phyloP scores from a whole-genome alignment of 2,888 invertebrate genomes.

The Lasioglossum morio region DNA sequence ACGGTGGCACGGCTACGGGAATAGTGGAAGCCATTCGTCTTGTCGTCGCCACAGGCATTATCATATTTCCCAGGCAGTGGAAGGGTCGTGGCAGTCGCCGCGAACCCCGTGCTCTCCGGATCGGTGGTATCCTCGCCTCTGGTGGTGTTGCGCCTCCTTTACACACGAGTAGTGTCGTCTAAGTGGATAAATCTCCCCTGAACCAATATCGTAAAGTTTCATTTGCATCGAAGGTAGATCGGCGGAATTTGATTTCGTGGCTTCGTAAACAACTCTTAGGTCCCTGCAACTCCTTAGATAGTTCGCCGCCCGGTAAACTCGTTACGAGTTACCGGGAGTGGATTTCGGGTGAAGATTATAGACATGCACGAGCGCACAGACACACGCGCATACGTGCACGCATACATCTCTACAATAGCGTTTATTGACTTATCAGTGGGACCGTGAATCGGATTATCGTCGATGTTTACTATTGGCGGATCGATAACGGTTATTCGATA shows the following conservation, averaged over 20 bases:
- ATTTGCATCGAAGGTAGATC: slow-evolving; percentile 77
- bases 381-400: no score
- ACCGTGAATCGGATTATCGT: slow-evolving; percentile 18
- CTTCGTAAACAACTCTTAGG: slow-evolving; percentile 76
- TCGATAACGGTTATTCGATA: not conserved
- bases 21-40: slow-evolving; percentile 76
- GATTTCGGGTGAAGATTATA: slow-evolving; percentile 54
- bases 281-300: slow-evolving; percentile 58
- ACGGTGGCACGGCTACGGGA: slow-evolving; percentile 68
- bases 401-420: not conserved
- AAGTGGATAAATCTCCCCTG: slow-evolving; percentile 78
- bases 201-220: slow-evolving; percentile 80
- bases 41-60: slow-evolving; percentile 78
- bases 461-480: not conserved
- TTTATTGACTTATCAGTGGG: slow-evolving; percentile 31
- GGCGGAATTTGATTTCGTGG: slow-evolving; percentile 74
- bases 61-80: slow-evolving; percentile 77
- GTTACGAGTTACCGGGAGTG: slow-evolving; percentile 64
- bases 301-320: slow-evolving; percentile 61
- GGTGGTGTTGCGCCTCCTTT: slow-evolving; percentile 55
- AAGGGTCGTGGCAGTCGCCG: slow-evolving; percentile 57
- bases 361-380: slow-evolving; percentile 5
- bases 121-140: slow-evolving; percentile 44
- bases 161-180: slow-evolving; percentile 70
- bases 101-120: slow-evolving; percentile 45